Evolutionary conservation across 1,140 invertebrate genomes (phyloP).

Genomic region (Lerema accius): DNA sequence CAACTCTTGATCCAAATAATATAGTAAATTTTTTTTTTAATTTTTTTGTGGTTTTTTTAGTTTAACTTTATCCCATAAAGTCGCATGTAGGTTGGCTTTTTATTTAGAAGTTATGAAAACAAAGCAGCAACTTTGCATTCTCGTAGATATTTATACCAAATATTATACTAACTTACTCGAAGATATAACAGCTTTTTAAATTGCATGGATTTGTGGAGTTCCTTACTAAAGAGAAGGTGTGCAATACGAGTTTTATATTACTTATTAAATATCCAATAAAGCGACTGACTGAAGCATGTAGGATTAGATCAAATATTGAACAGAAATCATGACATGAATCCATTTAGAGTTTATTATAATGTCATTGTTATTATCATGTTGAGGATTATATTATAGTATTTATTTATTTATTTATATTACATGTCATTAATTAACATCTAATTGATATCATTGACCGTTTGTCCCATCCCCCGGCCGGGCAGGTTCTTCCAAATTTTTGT

Average conservation of each 20-base stretch:
- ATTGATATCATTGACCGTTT: slow-evolving; percentile 47
- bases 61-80: not conserved
- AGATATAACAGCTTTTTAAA: slow-evolving; percentile 31
- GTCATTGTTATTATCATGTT: slow-evolving; percentile 14
- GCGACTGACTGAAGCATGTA: slow-evolving; percentile 70
- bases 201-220: slow-evolving; percentile 38
- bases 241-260: slow-evolving; percentile 22
- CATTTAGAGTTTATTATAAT: slow-evolving; percentile 7
- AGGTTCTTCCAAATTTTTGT: slow-evolving; percentile 65
- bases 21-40: not conserved
- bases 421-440: slow-evolving; percentile 37
- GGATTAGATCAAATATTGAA: slow-evolving; percentile 18
- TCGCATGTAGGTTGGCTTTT: slow-evolving; percentile 21
- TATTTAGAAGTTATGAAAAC: slow-evolving; percentile 1
- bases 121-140: slow-evolving; percentile 27
- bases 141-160: slow-evolving; percentile 19
- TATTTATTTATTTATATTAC: slow-evolving; percentile 41
- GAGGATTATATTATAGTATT: slow-evolving; percentile 40
- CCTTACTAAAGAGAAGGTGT: slow-evolving; percentile 39
- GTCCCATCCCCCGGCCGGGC: slow-evolving; percentile 62
- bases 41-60: not conserved
- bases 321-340: slow-evolving; percentile 14
- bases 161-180: slow-evolving; percentile 21
- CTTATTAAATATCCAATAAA: slow-evolving; percentile 17
- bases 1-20: not conserved